Evolutionary conservation across 2,888 invertebrate species (phyloP).

Genomic region (Tortrix viridana): DNA sequence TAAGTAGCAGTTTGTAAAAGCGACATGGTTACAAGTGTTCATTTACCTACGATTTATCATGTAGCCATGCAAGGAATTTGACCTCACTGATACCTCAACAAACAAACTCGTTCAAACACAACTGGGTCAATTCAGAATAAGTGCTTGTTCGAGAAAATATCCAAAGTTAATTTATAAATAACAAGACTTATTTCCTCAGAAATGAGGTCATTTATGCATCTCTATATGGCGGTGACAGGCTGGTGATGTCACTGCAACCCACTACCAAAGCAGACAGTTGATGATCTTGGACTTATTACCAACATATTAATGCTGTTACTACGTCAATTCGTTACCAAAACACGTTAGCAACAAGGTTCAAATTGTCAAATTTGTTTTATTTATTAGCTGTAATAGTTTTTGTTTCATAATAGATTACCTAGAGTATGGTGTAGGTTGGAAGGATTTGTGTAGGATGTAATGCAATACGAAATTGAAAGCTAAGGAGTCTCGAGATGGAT

Average conservation of each 20-base stretch:
- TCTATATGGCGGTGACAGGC: slow-evolving; percentile 22
- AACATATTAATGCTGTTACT: neutral
- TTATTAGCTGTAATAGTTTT: no score
- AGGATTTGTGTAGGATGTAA: slow-evolving; percentile 23
- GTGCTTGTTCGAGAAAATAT: slow-evolving; percentile 2
- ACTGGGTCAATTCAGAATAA: slow-evolving; percentile 13
- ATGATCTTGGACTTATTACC: slow-evolving; percentile 25
- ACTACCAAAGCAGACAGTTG: slow-evolving; percentile 3
- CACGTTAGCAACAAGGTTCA: neutral
- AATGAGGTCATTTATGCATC: slow-evolving; percentile 32
- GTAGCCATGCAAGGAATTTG: neutral
- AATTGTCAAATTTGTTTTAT: neutral
- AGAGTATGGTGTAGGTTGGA: slow-evolving; percentile 1
- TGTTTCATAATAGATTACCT: neutral
- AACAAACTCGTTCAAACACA: neutral
- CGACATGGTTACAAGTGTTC: no score
- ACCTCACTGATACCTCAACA: neutral
- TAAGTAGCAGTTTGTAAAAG: no score
- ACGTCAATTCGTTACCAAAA: neutral
- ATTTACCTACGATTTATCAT: no score
- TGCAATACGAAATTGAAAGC: slow-evolving; percentile 22
- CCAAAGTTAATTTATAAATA: neutral
- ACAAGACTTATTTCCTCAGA: slow-evolving; percentile 20
- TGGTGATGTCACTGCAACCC: slow-evolving; percentile 32
- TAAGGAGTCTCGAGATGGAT: slow-evolving; percentile 14